A percentile compares a stretch with the other conserved stretches of the same genome.
phyloP scores from a whole-genome alignment of 1,140 invertebrate genomes.

The Brachionus plicatilis region DNA sequence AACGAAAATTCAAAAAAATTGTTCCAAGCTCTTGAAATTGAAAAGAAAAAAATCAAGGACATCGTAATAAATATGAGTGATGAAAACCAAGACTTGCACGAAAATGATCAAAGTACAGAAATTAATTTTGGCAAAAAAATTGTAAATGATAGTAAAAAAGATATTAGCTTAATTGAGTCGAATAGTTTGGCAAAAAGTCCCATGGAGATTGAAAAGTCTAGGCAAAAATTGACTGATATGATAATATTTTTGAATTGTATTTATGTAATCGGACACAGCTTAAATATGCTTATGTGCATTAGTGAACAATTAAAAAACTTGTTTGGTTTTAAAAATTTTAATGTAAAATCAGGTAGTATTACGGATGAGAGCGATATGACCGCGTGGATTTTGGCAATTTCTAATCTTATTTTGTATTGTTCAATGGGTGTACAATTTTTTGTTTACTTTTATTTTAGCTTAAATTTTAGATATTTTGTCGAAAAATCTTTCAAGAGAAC shows the following conservation, averaged over 20 bases:
- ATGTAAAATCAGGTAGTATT: background rate
- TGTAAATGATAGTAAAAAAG: background rate
- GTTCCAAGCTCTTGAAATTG: background rate
- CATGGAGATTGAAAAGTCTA: background rate
- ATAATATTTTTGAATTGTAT: background rate
- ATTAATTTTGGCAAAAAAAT: background rate
- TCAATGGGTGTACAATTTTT: background rate
- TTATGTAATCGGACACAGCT: background rate
- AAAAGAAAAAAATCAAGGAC: background rate
- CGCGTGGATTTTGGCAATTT: background rate
- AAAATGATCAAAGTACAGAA: background rate
- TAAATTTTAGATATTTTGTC: constrained; percentile 13
- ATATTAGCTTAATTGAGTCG: background rate
- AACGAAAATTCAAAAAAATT: constrained; percentile 4
- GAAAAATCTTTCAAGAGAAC: constrained; percentile 1
- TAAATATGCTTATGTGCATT: background rate
- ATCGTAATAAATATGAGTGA: background rate
- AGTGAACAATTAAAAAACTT: constrained; percentile 14
- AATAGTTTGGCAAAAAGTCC: background rate
- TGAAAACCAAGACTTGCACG: background rate
- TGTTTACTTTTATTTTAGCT: constrained; percentile 16
- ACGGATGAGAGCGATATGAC: background rate
- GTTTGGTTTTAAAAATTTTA: background rate
- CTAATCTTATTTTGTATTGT: constrained; percentile 1
- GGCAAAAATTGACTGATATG: constrained; percentile 1